Conservation (phyloP, 2,888 invertebrate genomes). For the Zeuzera pyrina region DNA sequence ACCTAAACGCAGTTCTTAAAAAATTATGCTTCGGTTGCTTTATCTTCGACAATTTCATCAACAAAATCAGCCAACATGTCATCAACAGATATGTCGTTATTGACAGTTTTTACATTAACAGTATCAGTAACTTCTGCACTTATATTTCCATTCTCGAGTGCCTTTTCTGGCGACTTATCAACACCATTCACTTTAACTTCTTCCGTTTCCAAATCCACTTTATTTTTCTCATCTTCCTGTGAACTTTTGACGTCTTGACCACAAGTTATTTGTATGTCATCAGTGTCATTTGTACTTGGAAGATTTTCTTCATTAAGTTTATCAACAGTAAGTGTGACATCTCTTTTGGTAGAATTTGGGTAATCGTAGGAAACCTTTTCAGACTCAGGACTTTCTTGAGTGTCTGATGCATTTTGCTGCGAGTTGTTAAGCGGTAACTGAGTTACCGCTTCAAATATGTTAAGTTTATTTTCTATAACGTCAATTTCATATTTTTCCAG, state of each 20-base stretch:
- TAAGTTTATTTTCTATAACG: slow-evolving; percentile 4
- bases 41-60: slow-evolving; percentile 51
- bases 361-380: slow-evolving; percentile 47
- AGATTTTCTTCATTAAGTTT: slow-evolving; percentile 48
- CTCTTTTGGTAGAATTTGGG: slow-evolving; percentile 24
- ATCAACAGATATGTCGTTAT: slow-evolving; percentile 33
- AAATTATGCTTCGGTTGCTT: slow-evolving; percentile 21
- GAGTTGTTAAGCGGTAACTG: slow-evolving; percentile 33
- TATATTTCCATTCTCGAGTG: slow-evolving; percentile 14
- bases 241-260: slow-evolving; percentile 41
- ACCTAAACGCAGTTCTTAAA: too few species aligned
- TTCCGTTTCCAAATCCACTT: not conserved
- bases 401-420: slow-evolving; percentile 33
- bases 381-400: slow-evolving; percentile 32
- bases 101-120: slow-evolving; percentile 19
- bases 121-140: slow-evolving; percentile 15
- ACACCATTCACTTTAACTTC: slow-evolving; percentile 31
- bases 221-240: slow-evolving; percentile 26
- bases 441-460: slow-evolving; percentile 38
- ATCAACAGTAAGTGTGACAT: slow-evolving; percentile 31
- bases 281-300: slow-evolving; percentile 52
- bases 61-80: slow-evolving; percentile 66
- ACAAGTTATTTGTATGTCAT: slow-evolving; percentile 57
- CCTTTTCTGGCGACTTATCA: slow-evolving; percentile 18
- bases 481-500: slow-evolving; percentile 1